These are phyloP conservation scores for Gerris lacustris DNA, from an alignment of 2,888 invertebrate genomes.

Conservation along the genomic window DNA sequence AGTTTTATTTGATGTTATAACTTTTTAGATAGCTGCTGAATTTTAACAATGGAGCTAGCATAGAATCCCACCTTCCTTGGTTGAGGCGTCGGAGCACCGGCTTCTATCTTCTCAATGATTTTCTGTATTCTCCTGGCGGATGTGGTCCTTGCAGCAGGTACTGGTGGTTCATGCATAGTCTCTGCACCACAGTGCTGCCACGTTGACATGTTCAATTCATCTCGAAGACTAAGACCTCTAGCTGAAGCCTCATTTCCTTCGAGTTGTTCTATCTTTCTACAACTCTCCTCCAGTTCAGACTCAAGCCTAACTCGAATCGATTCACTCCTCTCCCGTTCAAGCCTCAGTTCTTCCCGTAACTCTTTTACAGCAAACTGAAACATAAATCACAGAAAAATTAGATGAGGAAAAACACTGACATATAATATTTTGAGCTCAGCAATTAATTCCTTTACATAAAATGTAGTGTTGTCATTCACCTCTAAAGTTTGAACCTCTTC, in stretches of 20 bases:
- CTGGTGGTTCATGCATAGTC: background rate
- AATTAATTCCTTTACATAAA: background rate
- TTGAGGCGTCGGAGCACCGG: conserved; percentile 9
- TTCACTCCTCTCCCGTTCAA: conserved; percentile 14
- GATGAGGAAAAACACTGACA: background rate
- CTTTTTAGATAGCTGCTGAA: too few relatives aligned
- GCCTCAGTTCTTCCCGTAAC: conserved; percentile 8
- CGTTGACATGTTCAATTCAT: background rate
- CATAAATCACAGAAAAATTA: background rate
- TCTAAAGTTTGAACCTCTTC: conserved; percentile 47
- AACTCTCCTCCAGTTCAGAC: conserved; percentile 11
- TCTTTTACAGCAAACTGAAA: conserved; percentile 15
- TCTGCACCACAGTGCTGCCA: background rate
- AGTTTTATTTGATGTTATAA: too few relatives aligned
- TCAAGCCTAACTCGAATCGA: conserved; percentile 7
- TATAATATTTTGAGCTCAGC: background rate
- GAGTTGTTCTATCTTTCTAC: conserved; percentile 3
- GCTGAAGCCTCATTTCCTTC: conserved; percentile 8
- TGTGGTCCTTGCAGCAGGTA: conserved; percentile 6
- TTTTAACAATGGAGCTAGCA: too few relatives aligned
- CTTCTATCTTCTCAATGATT: conserved; percentile 13
- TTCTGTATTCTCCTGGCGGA: conserved; percentile 13
- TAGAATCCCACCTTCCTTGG: background rate
- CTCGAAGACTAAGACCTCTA: background rate
- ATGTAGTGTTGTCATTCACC: conserved; percentile 26